Percentiles rank a stretch among this genome's conserved stretches.
phyloP scores from a whole-genome alignment of 2,888 invertebrate species.

The Liopterus haemorrhoidalis region DNA sequence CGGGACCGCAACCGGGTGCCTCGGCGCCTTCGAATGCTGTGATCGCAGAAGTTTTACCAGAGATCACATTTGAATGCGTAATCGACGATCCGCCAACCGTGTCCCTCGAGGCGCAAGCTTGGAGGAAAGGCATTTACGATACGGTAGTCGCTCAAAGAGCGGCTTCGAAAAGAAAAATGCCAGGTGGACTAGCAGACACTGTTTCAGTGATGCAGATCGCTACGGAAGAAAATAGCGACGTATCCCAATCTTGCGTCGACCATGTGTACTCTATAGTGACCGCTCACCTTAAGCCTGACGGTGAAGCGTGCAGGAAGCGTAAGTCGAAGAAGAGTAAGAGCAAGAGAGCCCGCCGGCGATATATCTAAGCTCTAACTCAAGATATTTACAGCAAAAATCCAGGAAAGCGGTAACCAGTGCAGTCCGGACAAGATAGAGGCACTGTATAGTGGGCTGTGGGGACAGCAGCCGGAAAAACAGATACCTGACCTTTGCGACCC shows the following conservation, averaged over 20 bases:
- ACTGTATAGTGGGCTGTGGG: slow-evolving; percentile 35
- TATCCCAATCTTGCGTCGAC: slow-evolving; percentile 25
- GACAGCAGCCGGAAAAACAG: slow-evolving; percentile 27
- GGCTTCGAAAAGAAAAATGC: neutral
- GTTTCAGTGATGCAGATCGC: no score
- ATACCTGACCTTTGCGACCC: slow-evolving; percentile 23
- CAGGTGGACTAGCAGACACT: no score
- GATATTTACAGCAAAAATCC: slow-evolving; percentile 33
- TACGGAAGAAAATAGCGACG: no score
- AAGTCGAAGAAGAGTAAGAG: slow-evolving; percentile 11
- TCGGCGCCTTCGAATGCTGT: neutral
- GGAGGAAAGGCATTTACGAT: slow-evolving; percentile 4
- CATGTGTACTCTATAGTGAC: slow-evolving; percentile 13
- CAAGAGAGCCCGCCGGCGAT: slow-evolving; percentile 26
- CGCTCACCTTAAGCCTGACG: slow-evolving; percentile 2
- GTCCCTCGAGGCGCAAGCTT: slow-evolving; percentile 2
- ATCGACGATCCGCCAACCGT: slow-evolving; percentile 1
- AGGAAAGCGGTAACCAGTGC: slow-evolving; percentile 3
- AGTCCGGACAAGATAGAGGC: slow-evolving; percentile 21
- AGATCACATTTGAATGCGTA: neutral
- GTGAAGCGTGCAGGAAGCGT: no score
- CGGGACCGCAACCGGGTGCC: slow-evolving; percentile 5
- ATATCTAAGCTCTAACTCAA: slow-evolving; percentile 35
- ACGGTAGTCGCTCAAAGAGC: neutral
- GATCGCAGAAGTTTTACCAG: slow-evolving; percentile 1